phyloP scores from a whole-genome alignment of 92 coral and sea anemone genomes.

The Desmophyllum pertusum region DNA sequence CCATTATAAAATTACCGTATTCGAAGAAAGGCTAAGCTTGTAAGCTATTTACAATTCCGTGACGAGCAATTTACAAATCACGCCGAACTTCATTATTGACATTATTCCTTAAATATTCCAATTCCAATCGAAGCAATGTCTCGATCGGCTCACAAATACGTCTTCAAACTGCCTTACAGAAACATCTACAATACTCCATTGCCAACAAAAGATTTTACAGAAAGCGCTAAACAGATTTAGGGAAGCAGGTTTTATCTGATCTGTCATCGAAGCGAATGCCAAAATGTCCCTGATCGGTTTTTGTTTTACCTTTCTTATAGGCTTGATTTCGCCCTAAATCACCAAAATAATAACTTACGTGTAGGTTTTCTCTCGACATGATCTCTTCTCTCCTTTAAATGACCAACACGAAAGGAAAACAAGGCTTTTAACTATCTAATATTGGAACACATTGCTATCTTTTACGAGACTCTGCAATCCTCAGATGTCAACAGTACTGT shows the following conservation, averaged over 20 bases:
- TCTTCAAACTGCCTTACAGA: neutral
- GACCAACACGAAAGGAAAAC: neutral
- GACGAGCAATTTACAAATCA: neutral
- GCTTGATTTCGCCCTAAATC: neutral
- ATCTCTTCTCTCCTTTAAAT: neutral
- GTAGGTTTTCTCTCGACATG: constrained; percentile 50
- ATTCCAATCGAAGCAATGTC: neutral
- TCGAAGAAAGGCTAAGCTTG: neutral
- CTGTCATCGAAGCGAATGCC: neutral
- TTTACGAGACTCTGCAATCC: neutral
- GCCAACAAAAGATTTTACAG: neutral
- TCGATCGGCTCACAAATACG: neutral
- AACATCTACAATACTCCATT: neutral
- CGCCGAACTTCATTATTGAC: neutral
- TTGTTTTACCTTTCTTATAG: too few relatives aligned
- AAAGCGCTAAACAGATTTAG: neutral
- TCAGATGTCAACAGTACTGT: constrained; percentile 15
- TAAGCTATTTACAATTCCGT: neutral
- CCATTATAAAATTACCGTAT: neutral
- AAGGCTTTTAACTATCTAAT: neutral
- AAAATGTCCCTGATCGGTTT: neutral
- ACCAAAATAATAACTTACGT: constrained; percentile 29
- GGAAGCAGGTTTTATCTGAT: neutral
- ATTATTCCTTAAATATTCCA: neutral
- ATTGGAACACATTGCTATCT: neutral